These are phyloP conservation scores for Oreochromis spilurus DNA, from an alignment of 2,113 vertebrate species.

Conservation along the genomic window DNA sequence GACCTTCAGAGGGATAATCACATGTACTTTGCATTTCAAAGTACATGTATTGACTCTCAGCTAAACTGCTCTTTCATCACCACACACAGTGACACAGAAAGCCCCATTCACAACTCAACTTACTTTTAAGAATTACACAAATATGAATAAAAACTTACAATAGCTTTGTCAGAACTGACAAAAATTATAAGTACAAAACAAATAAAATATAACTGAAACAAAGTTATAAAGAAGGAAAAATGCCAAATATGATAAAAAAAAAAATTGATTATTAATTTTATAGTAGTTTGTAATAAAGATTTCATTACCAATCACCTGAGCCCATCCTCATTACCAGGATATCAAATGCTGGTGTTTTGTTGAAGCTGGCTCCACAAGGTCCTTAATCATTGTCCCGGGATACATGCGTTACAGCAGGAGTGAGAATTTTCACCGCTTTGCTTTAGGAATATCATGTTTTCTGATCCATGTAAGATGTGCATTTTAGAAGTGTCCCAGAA, in stretches of 20 bases:
- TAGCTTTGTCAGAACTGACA: not conserved
- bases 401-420: not conserved
- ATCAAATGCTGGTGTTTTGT: not conserved
- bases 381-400: not conserved
- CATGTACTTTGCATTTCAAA: slow-evolving; percentile 1
- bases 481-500: not conserved
- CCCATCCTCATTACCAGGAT: not conserved
- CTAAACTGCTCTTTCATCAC: not conserved
- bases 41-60: not conserved
- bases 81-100: not conserved
- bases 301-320: not conserved
- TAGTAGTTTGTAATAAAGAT: not conserved
- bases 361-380: not conserved
- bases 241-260: not conserved
- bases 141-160: not conserved
- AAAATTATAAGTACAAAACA: not conserved
- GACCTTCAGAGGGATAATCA: slow-evolving; percentile 16
- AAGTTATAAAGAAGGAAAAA: not conserved
- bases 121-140: not conserved
- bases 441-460: not conserved
- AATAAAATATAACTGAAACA: not conserved
- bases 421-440: not conserved
- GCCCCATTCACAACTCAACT: not conserved
- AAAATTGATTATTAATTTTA: not conserved
- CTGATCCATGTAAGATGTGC: not conserved